Percentiles rank a stretch among this genome's conserved stretches.
Evolutionary conservation across 2,113 vertebrate species (phyloP).

Genomic region (Pedionomus torquatus): DNA sequence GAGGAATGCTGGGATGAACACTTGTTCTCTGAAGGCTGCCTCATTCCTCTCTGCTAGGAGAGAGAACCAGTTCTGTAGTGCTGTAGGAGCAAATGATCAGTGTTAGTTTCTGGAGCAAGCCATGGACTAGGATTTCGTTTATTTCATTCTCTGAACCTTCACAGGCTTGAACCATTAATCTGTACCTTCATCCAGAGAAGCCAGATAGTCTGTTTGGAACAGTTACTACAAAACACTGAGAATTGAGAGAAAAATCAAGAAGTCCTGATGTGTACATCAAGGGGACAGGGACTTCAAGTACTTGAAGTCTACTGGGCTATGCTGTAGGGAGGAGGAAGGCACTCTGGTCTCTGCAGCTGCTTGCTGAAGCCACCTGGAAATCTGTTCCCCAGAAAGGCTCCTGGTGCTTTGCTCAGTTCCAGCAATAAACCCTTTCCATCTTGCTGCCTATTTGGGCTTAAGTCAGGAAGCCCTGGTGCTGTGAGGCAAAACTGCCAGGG

Average conservation of each 20-base stretch:
- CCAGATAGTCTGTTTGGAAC: background rate
- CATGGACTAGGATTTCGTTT: background rate
- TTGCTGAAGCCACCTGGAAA: background rate
- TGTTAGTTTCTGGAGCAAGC: background rate
- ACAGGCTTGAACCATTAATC: background rate
- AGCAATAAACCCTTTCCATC: background rate
- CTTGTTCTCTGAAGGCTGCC: background rate
- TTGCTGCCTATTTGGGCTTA: background rate
- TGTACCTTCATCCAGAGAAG: background rate
- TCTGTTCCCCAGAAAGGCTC: background rate
- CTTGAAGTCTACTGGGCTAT: background rate
- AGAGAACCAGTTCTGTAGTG: background rate
- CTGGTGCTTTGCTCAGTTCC: background rate
- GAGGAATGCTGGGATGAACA: constrained; percentile 13
- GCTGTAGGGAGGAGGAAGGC: background rate
- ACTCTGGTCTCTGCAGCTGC: background rate
- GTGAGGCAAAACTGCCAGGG: background rate
- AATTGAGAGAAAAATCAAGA: rapidly evolving
- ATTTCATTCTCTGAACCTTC: background rate
- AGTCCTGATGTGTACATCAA: background rate
- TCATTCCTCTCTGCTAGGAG: background rate
- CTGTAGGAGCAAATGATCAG: background rate
- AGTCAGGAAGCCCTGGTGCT: background rate
- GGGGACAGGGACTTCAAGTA: background rate
- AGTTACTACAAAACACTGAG: background rate